Conservation (phyloP, 2,888 invertebrate species). For the Lepidocyrtinus sp. region DNA sequence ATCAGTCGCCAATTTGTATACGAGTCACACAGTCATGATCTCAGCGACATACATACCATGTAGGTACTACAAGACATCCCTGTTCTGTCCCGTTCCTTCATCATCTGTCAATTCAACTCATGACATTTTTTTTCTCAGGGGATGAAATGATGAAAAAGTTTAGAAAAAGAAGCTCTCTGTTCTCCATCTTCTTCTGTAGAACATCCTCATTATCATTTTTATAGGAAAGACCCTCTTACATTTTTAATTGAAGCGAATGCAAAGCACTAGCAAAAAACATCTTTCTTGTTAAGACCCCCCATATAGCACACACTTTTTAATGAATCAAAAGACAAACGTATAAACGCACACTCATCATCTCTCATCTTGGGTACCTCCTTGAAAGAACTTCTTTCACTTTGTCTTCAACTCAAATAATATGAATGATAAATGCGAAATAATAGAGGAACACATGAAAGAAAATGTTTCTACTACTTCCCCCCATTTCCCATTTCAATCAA, state of each 20-base stretch:
- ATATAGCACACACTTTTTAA: constrained; percentile 55
- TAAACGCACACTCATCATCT: constrained; percentile 36
- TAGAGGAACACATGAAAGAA: background rate
- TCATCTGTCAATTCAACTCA: constrained; percentile 11
- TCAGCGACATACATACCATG: background rate
- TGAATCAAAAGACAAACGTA: constrained; percentile 44
- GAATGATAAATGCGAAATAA: constrained; percentile 15
- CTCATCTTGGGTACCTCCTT: constrained; percentile 33
- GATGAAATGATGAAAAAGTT: background rate
- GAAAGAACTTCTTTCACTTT: constrained; percentile 19
- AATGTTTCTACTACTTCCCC: background rate
- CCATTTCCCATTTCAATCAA: constrained; percentile 11
- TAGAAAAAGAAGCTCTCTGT: constrained; percentile 1
- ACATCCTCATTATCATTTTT: constrained; percentile 11
- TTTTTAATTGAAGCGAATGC: constrained; percentile 47
- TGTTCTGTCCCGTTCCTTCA: background rate
- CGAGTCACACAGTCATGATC: background rate
- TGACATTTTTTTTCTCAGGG: constrained; percentile 3
- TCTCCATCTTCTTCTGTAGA: constrained; percentile 10
- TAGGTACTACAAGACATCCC: background rate
- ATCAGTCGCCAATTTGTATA: background rate
- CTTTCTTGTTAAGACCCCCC: constrained; percentile 41
- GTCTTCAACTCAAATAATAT: background rate
- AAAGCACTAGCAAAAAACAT: constrained; percentile 22
- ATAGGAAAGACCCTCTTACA: constrained; percentile 16